Percentiles rank a stretch among this genome's conserved stretches.
phyloP scores from a whole-genome alignment of 1,140 invertebrate species.

The Lineus longissimus region DNA sequence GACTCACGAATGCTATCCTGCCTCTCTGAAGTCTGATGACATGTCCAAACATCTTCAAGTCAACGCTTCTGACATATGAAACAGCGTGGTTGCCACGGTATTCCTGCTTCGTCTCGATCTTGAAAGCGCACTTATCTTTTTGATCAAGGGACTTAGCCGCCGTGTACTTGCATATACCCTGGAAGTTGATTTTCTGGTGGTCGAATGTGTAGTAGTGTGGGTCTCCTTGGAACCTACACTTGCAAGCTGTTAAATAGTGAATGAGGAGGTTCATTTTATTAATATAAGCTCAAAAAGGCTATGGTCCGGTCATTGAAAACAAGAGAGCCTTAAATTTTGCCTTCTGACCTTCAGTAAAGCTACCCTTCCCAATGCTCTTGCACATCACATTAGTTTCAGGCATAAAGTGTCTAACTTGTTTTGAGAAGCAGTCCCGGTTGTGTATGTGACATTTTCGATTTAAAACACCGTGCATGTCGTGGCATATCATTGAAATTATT shows the following conservation, averaged over 20 bases:
- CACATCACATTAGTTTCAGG: too few relatives aligned
- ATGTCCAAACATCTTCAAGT: neutral
- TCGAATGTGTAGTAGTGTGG: conserved; percentile 91
- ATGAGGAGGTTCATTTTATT: too few relatives aligned
- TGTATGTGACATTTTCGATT: too few relatives aligned
- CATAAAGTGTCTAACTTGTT: too few relatives aligned
- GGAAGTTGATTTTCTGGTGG: conserved; percentile 84
- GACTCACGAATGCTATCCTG: neutral
- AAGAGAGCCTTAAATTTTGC: too few relatives aligned
- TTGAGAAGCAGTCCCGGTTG: too few relatives aligned
- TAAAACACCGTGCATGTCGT: too few relatives aligned
- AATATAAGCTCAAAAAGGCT: too few relatives aligned
- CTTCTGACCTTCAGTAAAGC: too few relatives aligned
- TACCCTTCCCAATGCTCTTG: too few relatives aligned
- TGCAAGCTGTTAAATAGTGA: conserved; percentile 53
- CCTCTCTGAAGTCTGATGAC: neutral
- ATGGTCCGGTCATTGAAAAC: too few relatives aligned
- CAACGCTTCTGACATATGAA: conserved; percentile 18
- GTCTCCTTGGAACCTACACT: conserved; percentile 87
- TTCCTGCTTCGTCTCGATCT: conserved; percentile 80
- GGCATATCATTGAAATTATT: too few relatives aligned
- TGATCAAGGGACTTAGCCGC: conserved; percentile 37
- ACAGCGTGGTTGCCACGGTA: conserved; percentile 19
- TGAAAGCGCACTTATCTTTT: conserved; percentile 61
- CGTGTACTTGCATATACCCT: conserved; percentile 52